A percentile compares a stretch with the other conserved stretches of the same genome.
phyloP scores from a whole-genome alignment of 1,140 invertebrate genomes.

The Drosophila nigromelanica region DNA sequence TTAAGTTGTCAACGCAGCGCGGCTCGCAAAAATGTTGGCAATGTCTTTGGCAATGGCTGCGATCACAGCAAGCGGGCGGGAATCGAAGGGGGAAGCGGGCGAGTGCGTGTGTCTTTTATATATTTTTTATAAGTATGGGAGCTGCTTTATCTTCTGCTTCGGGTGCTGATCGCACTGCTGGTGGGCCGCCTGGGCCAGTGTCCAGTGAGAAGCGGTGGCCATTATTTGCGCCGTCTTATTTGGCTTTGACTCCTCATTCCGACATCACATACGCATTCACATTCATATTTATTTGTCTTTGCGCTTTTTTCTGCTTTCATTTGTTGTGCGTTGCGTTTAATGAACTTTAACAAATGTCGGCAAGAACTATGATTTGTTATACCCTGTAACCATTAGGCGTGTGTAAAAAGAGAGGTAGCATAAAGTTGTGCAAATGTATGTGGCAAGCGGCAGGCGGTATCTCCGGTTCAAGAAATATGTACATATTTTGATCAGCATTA shows the following conservation, averaged over 20 bases:
- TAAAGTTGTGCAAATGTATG: conserved; percentile 1
- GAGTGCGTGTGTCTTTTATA: conserved; percentile 16
- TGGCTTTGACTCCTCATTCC: conserved; percentile 37
- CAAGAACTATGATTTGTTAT: conserved; percentile 66
- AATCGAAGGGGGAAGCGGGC: background rate
- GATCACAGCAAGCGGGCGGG: background rate
- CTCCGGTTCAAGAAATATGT: background rate
- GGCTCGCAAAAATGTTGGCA: conserved; percentile 70
- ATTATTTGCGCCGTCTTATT: conserved; percentile 58
- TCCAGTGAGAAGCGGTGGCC: conserved; percentile 41
- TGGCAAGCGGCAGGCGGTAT: background rate
- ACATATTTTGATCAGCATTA: background rate
- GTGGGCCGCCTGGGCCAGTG: conserved; percentile 32
- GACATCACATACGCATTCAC: conserved; percentile 19
- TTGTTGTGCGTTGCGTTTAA: conserved; percentile 63
- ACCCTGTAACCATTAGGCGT: conserved; percentile 7
- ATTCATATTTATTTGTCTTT: conserved; percentile 38
- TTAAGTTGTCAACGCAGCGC: conserved; percentile 74
- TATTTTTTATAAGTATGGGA: conserved; percentile 18
- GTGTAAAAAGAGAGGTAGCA: background rate
- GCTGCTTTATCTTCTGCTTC: conserved; percentile 8
- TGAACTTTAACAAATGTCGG: conserved; percentile 71
- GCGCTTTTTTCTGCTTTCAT: conserved; percentile 20
- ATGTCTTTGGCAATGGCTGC: conserved; percentile 45
- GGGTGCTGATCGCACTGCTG: conserved; percentile 41